Evolutionary conservation across 2,888 invertebrate genomes (phyloP).

Genomic region (Pammene fasciana): DNA sequence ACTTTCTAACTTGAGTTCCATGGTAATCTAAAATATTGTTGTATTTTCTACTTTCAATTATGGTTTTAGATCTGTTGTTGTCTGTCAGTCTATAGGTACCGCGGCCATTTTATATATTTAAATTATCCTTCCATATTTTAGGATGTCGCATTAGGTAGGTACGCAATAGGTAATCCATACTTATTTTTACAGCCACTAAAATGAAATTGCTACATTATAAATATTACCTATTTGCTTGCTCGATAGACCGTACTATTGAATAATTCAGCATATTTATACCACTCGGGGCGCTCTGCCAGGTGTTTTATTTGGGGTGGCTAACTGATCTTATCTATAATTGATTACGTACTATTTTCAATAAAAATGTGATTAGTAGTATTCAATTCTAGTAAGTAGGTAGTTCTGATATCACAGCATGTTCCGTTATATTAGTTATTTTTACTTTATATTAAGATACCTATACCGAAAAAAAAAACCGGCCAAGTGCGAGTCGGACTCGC

Average conservation of each 20-base stretch:
- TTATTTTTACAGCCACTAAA: constrained; percentile 16
- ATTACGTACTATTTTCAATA: constrained; percentile 27
- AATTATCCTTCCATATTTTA: too few relatives aligned
- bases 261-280: constrained; percentile 15
- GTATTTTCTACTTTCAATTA: too few relatives aligned
- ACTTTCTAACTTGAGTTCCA: too few relatives aligned
- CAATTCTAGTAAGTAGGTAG: constrained; percentile 1
- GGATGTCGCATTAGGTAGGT: too few relatives aligned
- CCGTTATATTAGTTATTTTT: not conserved
- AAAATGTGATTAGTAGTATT: constrained; percentile 12
- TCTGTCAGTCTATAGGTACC: too few relatives aligned
- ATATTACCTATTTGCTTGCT: constrained; percentile 4
- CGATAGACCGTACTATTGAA: constrained; percentile 34
- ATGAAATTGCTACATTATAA: not conserved
- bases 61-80: too few relatives aligned
- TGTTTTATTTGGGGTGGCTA: constrained; percentile 25
- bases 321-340: constrained; percentile 36
- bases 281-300: constrained; percentile 22
- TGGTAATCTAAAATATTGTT: too few relatives aligned
- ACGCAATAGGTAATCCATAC: not conserved
- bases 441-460: not conserved
- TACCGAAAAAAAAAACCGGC: too few relatives aligned
- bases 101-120: too few relatives aligned
- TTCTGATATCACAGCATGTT: not conserved
- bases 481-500: too few relatives aligned